Evolutionary conservation across 2,888 invertebrate genomes (phyloP), one percentile per base, ranked within the genome.

Genomic region (Agonopterix alstromeriana): DNA sequence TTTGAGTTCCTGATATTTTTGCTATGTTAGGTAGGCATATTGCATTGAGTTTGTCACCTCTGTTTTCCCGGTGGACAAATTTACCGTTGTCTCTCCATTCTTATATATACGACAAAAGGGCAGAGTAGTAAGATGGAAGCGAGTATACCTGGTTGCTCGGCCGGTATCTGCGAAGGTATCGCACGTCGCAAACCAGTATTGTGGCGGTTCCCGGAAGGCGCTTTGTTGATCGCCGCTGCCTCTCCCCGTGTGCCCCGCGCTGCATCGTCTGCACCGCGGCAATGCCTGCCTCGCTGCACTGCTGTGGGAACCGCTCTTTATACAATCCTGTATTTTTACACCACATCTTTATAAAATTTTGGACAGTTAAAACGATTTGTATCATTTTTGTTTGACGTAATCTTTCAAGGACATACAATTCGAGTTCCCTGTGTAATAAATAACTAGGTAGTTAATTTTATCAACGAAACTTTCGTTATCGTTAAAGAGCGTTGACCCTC

Each of bases 101-200:
- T 65, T 66, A 63, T 50, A 70, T 71, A 73, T 27, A 27, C 77
- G 80, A 84, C 82, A 81, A 84, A 78, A 73, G 77, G 70, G 67
- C 61, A 59, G 64, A 27, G 27, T 27, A 27, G 27, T 27, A 27
- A 27, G 60, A 60, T 42, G 48, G 42, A 27, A 60, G 60, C 64
- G 65, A 61, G 60, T 52, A 65, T 82, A 81, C 81, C 79, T 79
- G 83, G 38, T 10, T 27, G 74, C 38, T 56, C 66, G 66, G 67
- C 61, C 75, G 74, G 82, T 86, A 85, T 86, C 86, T 82, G 87
- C 84, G 81, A 80, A 83, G 82, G 85, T 86, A 85, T 85, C 84
- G 87, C 87, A 85, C 85, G 86, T 84, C 77, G 81, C 87, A 81
- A 87, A 87, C 87, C 86, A 80, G 87, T 87, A 88, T 88, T 86